Evolutionary conservation across 37 sponge, comb jelly and placozoan genomes (phyloP), one percentile per base, ranked within the genome.

Genomic region (Spongia lamella): DNA sequence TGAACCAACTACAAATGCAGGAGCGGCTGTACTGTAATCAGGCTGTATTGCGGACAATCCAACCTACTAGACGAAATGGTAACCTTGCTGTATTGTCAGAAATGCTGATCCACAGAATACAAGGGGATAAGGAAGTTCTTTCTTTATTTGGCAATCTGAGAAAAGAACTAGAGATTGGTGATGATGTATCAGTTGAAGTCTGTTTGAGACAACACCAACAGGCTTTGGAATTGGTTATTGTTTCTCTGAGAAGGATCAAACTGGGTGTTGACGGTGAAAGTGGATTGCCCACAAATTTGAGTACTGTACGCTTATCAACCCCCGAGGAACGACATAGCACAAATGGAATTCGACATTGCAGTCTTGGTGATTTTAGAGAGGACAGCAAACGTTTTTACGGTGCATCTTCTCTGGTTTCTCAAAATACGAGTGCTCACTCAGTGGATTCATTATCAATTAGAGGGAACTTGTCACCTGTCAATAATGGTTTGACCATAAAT

Each of bases 21-120:
- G 85, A 89, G 66, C 43, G 81, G 32, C 81, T 89, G 60, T 76
- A 89, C 66, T 61, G 38, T 29, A 89, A 89, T 40, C 90, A 89
- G 81, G 51, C 83, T 15, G 65, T 84, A 15, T 55, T 80, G 5
- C 36, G 70, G 3, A 43, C 77, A 32, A 70, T 89, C 16, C 71
- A 79, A 34, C 84, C 84, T 4, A 69, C 33, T 68, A 74, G 79
- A 36, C 40, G 90, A 5, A 84, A 58, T n/a, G 90, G 59, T 1
- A 84, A 75, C 29, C 77, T 89, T 20, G 22, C 34, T 0, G 59
- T 79, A 25, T 72, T 84, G 19, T 15, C 76, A 51, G 81, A 84
- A 47, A 53, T 89, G 56, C 66, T 89, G 19, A 66, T 75, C 22
- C 65, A 68, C 20, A 39, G 81, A n/a, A 84, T 89, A 15, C 52